A percentile compares a stretch with the other conserved stretches of the same genome.
Evolutionary conservation across 2,888 invertebrate species (phyloP).

Genomic region (Lamellibrachia columna): DNA sequence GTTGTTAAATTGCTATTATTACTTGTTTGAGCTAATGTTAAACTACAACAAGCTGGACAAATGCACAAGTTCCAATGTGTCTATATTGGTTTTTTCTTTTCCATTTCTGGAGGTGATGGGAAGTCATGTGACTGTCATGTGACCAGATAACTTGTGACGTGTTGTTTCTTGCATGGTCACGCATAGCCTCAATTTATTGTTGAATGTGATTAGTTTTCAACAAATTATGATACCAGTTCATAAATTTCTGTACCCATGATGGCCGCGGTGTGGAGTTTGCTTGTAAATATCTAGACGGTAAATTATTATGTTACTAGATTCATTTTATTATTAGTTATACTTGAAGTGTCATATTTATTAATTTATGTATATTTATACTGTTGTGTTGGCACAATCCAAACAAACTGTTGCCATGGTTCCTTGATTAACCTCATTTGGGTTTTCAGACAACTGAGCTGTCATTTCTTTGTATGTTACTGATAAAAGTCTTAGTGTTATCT

Average conservation of each 20-base stretch:
- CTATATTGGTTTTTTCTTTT: background rate
- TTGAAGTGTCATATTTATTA: conserved; percentile 16
- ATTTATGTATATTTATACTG: background rate
- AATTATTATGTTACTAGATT: background rate
- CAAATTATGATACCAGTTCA: background rate
- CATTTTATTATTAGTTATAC: conserved; percentile 16
- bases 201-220: background rate
- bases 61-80: background rate
- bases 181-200: background rate
- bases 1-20: background rate
- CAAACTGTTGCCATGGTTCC: background rate
- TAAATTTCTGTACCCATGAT: background rate
- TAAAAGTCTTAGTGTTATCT: background rate
- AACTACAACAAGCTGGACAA: background rate
- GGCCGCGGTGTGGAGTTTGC: background rate
- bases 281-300: conserved; percentile 11
- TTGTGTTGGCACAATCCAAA: background rate
- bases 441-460: background rate
- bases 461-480: background rate
- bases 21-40: background rate
- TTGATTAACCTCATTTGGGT: background rate
- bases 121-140: background rate
- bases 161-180: background rate
- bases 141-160: background rate
- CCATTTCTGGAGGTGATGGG: background rate